These are phyloP conservation scores for Acleris holmiana DNA, from an alignment of 2,888 invertebrate species.

Conservation along the genomic window DNA sequence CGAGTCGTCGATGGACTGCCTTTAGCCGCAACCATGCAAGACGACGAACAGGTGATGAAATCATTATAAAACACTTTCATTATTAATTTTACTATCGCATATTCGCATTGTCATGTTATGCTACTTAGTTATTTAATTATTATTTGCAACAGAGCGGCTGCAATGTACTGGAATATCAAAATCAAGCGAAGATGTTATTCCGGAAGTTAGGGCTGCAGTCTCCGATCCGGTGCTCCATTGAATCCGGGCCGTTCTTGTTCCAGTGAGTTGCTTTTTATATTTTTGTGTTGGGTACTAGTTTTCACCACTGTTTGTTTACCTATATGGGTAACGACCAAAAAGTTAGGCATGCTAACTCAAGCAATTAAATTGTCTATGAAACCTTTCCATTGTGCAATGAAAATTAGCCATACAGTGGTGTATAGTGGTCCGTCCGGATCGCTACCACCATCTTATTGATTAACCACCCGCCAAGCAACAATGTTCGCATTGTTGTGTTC, in stretches of 20 bases:
- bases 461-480: too few relatives aligned
- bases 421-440: too few relatives aligned
- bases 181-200: constrained; percentile 99
- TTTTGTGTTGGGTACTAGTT: constrained; percentile 38
- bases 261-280: constrained; percentile 90
- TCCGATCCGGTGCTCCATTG: constrained; percentile 96
- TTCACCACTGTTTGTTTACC: neutral
- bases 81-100: constrained; percentile 2
- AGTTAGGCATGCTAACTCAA: too few relatives aligned
- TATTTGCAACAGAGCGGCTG: constrained; percentile 91
- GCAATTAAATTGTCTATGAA: too few relatives aligned
- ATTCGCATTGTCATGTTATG: constrained; percentile 29
- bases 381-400: too few relatives aligned
- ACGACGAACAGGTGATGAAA: constrained; percentile 95
- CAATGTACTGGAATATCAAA: constrained; percentile 98
- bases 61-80: neutral
- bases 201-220: constrained; percentile 96
- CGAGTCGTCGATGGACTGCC: constrained; percentile 97
- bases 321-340: too few relatives aligned
- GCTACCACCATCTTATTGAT: too few relatives aligned
- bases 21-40: constrained; percentile 98
- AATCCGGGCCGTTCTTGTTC: constrained; percentile 98
- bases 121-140: constrained; percentile 40
- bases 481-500: too few relatives aligned
- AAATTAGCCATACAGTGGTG: too few relatives aligned